Percentiles rank a stretch among this genome's conserved stretches.
Conservation (phyloP, 2,113 vertebrate genomes). For the Plotosus lineatus region DNA sequence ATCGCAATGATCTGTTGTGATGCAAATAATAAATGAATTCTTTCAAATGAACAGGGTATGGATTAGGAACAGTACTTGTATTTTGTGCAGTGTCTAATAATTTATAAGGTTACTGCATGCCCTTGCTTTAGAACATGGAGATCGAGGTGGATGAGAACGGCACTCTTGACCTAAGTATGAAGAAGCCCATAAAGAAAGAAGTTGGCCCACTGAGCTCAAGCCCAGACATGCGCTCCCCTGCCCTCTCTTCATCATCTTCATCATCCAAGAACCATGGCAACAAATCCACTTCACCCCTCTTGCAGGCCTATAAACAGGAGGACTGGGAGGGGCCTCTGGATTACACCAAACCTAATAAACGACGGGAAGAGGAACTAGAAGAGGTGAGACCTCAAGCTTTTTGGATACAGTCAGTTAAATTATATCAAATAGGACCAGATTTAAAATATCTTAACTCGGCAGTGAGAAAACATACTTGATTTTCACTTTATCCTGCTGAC, state of each 20-base stretch:
- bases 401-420: not conserved
- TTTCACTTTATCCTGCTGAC: not conserved
- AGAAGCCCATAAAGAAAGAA: slow-evolving; percentile 87
- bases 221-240: slow-evolving; percentile 83
- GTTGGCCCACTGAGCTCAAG: slow-evolving; percentile 84
- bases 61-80: no score
- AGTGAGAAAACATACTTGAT: not conserved
- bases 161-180: slow-evolving; percentile 97
- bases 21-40: not conserved
- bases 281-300: slow-evolving; percentile 86
- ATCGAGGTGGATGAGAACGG: slow-evolving; percentile 97
- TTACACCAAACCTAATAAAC: slow-evolving; percentile 95
- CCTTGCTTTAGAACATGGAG: slow-evolving; percentile 78
- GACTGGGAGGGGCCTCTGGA: slow-evolving; percentile 96
- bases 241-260: slow-evolving; percentile 71
- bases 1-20: not conserved
- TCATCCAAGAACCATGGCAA: slow-evolving; percentile 81
- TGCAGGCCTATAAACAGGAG: slow-evolving; percentile 89
- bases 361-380: slow-evolving; percentile 89
- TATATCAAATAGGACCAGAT: not conserved
- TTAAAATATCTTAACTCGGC: not conserved
- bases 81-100: not conserved
- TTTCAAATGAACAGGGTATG: not conserved
- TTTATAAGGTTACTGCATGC: not conserved
- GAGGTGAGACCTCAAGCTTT: slow-evolving; percentile 76